Evolutionary conservation across 1,140 invertebrate genomes (phyloP).

Genomic region (Drosophila yakuba): DNA sequence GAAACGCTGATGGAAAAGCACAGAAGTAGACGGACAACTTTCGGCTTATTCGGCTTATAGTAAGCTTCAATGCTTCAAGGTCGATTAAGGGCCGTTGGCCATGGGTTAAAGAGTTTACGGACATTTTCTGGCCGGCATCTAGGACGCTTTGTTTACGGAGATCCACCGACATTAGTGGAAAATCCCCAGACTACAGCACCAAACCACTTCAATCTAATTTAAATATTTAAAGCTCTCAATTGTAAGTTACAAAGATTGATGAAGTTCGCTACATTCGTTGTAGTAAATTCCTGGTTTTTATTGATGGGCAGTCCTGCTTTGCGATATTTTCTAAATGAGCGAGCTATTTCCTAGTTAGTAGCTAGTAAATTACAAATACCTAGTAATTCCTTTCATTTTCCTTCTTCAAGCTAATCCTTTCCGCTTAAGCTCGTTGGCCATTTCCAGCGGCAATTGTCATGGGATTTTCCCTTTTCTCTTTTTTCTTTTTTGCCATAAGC

Average conservation of each 20-base stretch:
- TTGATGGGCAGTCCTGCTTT: too few relatives aligned
- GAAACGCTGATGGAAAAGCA: slow-evolving; percentile 2
- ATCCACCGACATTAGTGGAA: neutral
- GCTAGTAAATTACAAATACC: neutral
- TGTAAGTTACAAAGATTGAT: too few relatives aligned
- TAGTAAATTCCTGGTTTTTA: too few relatives aligned
- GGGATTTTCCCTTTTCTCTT: slow-evolving; percentile 2
- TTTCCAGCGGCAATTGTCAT: slow-evolving; percentile 27
- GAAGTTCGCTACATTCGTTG: too few relatives aligned
- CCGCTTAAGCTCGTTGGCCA: slow-evolving; percentile 8
- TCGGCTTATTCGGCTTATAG: slow-evolving; percentile 32
- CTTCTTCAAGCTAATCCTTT: slow-evolving; percentile 19
- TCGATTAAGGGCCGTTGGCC: slow-evolving; percentile 25
- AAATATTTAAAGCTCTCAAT: neutral
- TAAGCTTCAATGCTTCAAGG: slow-evolving; percentile 30
- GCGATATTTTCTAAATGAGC: too few relatives aligned
- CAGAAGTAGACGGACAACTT: slow-evolving; percentile 19
- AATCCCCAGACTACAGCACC: neutral
- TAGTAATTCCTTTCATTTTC: slow-evolving; percentile 1
- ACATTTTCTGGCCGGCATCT: slow-evolving; percentile 23
- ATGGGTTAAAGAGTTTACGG: slow-evolving; percentile 29
- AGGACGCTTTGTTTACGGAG: slow-evolving; percentile 3
- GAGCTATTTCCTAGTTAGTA: too few relatives aligned
- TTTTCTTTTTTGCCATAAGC: slow-evolving; percentile 16
- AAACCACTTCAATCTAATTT: neutral